A percentile compares a stretch with the other conserved stretches of the same genome.
phyloP scores from a whole-genome alignment of 2,113 vertebrate species.

The Scomber scombrus region DNA sequence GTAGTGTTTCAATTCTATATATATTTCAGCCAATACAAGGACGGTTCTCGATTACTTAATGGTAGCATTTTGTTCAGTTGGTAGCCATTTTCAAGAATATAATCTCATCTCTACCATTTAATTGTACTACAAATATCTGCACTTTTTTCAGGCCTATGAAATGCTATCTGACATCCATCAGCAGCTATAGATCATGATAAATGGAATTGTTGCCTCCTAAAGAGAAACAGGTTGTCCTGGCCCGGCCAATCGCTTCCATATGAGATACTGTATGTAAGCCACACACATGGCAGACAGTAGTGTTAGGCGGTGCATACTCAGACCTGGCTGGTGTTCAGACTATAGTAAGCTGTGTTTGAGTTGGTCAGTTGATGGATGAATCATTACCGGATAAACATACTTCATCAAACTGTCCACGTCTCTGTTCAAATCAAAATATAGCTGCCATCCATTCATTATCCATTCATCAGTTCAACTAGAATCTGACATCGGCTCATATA shows the following conservation, averaged over 20 bases:
- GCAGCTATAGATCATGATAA: constrained; percentile 64
- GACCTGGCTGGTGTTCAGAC: constrained; percentile 36
- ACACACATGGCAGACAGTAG: constrained; percentile 28
- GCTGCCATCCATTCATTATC: constrained; percentile 22
- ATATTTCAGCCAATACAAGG: constrained; percentile 1
- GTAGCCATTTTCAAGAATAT: constrained; percentile 12
- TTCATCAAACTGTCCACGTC: constrained; percentile 32
- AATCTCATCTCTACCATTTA: constrained; percentile 24
- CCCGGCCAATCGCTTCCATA: constrained; percentile 73
- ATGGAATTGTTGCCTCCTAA: constrained; percentile 56
- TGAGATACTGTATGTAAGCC: constrained; percentile 40
- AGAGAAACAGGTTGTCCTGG: constrained; percentile 47
- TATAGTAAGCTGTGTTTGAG: constrained; percentile 32
- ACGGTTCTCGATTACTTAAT: constrained; percentile 6
- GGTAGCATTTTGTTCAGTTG: constrained; percentile 13
- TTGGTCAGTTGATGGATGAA: constrained; percentile 45
- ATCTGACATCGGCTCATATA: constrained; percentile 16
- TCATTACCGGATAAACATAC: constrained; percentile 19
- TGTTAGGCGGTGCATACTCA: constrained; percentile 17
- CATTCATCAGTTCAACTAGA: constrained; percentile 30
- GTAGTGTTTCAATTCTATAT: neutral
- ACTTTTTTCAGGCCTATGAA: constrained; percentile 15
- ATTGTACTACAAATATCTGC: constrained; percentile 5
- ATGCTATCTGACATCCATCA: constrained; percentile 61
- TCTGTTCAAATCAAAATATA: neutral